A percentile compares a stretch with the other conserved stretches of the same genome.
Conservation (phyloP, 2,113 vertebrate species). For the Corythaeola cristata region DNA sequence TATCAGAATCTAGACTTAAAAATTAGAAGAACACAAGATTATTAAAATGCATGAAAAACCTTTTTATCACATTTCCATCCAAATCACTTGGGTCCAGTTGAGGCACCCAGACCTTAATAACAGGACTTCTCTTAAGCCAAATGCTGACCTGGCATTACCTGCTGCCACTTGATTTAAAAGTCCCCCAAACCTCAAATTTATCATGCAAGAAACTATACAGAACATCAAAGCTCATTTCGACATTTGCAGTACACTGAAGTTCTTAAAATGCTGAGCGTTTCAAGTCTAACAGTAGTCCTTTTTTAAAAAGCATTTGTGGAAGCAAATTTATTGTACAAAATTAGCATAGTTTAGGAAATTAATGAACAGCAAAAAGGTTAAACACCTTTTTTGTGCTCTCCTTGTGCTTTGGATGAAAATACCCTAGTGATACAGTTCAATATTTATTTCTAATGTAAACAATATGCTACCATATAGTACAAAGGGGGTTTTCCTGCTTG, state of each 20-base stretch:
- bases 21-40: not conserved
- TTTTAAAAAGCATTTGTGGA: not conserved
- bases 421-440: not conserved
- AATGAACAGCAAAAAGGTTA: constrained; percentile 6
- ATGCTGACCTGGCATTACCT: not conserved
- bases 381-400: not conserved
- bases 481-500: not conserved
- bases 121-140: not conserved
- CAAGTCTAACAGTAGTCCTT: not conserved
- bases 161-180: constrained; percentile 25
- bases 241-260: not conserved
- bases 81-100: not conserved
- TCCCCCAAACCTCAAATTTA: not conserved
- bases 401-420: not conserved
- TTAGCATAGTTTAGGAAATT: constrained; percentile 20
- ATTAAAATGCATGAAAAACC: not conserved
- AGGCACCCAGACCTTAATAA: not conserved
- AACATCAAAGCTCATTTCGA: constrained; percentile 5
- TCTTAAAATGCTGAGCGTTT: not conserved
- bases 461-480: not conserved
- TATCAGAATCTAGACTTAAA: not conserved
- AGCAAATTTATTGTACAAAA: constrained; percentile 2
- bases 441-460: not conserved
- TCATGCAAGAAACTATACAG: not conserved
- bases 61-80: not conserved